A percentile compares a stretch with the other conserved stretches of the same genome.
phyloP scores from a whole-genome alignment of 1,140 invertebrate species.

The Rhagoletis pomonella region DNA sequence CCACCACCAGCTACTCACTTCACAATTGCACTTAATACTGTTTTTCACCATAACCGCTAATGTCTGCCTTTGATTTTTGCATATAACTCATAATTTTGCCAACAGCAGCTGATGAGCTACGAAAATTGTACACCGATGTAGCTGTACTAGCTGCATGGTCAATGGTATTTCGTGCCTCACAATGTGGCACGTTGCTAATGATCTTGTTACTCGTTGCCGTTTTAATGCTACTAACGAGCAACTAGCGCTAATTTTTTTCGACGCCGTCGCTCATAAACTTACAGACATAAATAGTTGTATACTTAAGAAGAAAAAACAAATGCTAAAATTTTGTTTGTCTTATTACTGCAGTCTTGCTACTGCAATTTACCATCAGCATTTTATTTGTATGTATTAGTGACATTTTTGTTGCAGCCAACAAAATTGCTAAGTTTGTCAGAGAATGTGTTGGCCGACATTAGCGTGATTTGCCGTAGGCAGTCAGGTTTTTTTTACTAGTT shows the following conservation, averaged over 20 bases:
- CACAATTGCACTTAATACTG: not conserved
- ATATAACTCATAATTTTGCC: constrained; percentile 50
- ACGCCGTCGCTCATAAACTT: not conserved
- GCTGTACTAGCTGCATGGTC: not conserved
- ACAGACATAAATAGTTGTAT: not conserved
- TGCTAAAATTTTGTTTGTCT: not conserved
- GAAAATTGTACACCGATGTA: not conserved
- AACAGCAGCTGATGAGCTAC: constrained; percentile 35
- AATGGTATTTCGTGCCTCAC: constrained; percentile 25
- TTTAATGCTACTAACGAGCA: constrained; percentile 41
- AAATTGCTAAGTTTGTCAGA: not conserved
- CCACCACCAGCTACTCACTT: too few relatives aligned
- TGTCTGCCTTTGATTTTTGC: constrained; percentile 46
- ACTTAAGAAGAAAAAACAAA: not conserved
- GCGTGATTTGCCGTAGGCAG: not conserved
- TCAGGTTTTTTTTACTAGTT: not conserved
- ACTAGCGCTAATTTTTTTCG: constrained; percentile 47
- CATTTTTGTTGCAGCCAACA: too few relatives aligned
- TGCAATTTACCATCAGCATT: not conserved
- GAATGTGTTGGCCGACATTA: not conserved
- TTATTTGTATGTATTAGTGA: not conserved
- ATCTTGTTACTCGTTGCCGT: constrained; percentile 46
- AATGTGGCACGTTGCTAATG: constrained; percentile 50
- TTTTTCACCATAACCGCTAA: constrained; percentile 5
- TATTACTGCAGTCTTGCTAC: not conserved